phyloP scores from a whole-genome alignment of 30 jellyfish, hydroid and myxozoan genomes.

The Morbakka virulenta region DNA sequence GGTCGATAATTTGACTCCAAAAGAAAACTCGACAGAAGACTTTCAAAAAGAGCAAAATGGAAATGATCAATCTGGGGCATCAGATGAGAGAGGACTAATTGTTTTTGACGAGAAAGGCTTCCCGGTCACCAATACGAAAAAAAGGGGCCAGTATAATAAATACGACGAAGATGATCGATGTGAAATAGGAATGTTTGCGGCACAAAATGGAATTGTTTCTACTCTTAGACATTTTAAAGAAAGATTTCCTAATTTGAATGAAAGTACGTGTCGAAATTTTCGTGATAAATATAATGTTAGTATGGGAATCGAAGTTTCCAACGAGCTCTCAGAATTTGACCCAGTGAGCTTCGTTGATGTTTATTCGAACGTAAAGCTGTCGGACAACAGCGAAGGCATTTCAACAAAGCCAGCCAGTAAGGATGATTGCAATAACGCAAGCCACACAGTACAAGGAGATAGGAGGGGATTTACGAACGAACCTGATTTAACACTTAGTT shows the following conservation, averaged over 20 bases:
- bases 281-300: neutral
- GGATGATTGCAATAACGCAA: neutral
- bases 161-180: conserved; percentile 29
- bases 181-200: conserved; percentile 46
- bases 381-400: neutral
- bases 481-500: neutral
- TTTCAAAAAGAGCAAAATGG: neutral
- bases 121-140: neutral
- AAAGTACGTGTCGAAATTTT: conserved; percentile 54
- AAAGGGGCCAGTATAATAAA: neutral
- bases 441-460: neutral
- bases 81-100: neutral
- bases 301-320: neutral
- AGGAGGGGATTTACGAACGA: no score
- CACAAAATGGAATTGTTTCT: conserved; percentile 35
- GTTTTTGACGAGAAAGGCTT: neutral
- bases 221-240: conserved; percentile 27
- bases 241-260: conserved; percentile 37
- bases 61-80: neutral
- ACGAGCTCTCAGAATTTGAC: neutral
- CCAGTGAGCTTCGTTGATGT: neutral
- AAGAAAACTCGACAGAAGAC: neutral
- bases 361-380: neutral
- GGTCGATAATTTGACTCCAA: neutral
- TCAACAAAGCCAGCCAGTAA: neutral